Evolutionary conservation across 2,888 invertebrate species (phyloP), one percentile per base, ranked within the genome.

Genomic region (Eilema sororculum): DNA sequence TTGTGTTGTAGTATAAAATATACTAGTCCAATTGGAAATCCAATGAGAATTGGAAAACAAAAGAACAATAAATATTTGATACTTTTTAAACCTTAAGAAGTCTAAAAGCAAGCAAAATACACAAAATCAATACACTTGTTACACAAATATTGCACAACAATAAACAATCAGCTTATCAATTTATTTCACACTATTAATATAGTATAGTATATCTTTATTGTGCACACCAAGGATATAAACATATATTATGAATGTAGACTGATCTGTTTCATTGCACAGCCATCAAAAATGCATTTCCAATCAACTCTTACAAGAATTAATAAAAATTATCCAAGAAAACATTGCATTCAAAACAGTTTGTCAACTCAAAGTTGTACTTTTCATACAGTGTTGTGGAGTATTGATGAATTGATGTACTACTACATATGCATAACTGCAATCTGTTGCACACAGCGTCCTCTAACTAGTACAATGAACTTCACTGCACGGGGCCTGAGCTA

Each of bases 401-500:
- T 69, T 74, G 65, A 73, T 76, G 59, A 66, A 70, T 68, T 64
- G 22, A 58, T 61, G 67, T 63, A 56, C 10, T 33, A 64, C 13
- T 58, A 69, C 67, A 25, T 70, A 72, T 72, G 25, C 68, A 67
- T 57, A 67, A 57, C 64, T 72, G 71, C 67, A 78, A 59, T 65
- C 65, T 69, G 65, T 71, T 78, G 77, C 76, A 78, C 24, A 64
- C 57, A 69, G 73, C 46, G 62, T 33, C 58, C 30, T 73, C 68
- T 77, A 71, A 76, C 68, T 72, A 72, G 75, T 59, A 67, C 28
- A 63, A 65, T 71, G 22, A 63, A 63, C 68, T 74, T 70, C 67
- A 72, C 75, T 68, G 73, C 73, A 73, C 67, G 71, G 65, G 68
- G 72, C 37, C 68, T 75, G 64, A 76, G 78, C 71, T 72, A 75